Evolutionary conservation across 2,797 vertebrate species (phyloP).

Genomic region (Catamblyrhynchus diadema): DNA sequence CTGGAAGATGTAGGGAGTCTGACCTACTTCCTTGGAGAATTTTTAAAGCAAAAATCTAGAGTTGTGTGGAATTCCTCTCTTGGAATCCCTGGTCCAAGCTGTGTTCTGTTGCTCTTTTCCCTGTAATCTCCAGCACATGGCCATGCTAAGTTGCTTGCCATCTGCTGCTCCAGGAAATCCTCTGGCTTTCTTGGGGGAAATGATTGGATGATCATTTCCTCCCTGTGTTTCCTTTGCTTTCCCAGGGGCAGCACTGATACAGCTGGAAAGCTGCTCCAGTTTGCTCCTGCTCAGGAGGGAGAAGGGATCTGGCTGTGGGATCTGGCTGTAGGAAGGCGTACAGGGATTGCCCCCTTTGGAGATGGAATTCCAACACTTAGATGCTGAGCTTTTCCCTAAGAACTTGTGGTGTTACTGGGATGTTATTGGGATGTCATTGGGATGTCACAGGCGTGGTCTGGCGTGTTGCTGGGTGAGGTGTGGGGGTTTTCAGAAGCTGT

Average conservation of each 20-base stretch:
- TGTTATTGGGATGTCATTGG: background rate
- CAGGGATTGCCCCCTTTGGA: background rate
- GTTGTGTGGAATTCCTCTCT: background rate
- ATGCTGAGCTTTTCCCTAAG: background rate
- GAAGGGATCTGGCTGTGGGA: background rate
- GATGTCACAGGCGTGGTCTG: background rate
- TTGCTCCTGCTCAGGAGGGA: background rate
- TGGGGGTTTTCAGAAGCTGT: background rate
- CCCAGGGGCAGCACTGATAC: fast-evolving
- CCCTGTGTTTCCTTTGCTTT: background rate
- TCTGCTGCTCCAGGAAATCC: background rate
- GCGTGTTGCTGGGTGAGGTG: background rate
- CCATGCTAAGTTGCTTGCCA: background rate
- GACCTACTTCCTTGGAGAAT: background rate
- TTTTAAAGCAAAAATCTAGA: background rate
- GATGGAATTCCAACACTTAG: background rate
- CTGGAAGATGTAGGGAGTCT: background rate
- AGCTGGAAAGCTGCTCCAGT: background rate
- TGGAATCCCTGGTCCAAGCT: background rate
- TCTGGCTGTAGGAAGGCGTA: background rate
- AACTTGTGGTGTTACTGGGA: background rate
- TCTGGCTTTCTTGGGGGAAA: background rate
- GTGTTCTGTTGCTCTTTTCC: background rate
- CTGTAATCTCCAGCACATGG: fast-evolving
- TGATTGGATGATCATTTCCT: background rate